phyloP scores from a whole-genome alignment of 2,113 vertebrate species.

The Hippolais icterina region DNA sequence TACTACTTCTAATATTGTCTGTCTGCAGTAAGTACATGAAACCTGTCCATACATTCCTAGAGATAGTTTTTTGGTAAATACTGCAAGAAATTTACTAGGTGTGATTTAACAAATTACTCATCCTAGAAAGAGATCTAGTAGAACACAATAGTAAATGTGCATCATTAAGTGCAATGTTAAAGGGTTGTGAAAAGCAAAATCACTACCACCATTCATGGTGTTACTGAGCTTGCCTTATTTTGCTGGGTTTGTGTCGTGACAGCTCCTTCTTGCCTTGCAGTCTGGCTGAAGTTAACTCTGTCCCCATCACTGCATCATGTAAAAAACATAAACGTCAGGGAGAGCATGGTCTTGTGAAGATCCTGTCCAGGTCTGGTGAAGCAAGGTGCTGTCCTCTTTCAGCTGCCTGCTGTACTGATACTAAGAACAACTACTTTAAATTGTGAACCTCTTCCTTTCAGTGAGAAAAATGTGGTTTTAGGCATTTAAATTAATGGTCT shows the following conservation, averaged over 20 bases:
- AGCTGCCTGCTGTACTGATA: neutral
- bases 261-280: neutral
- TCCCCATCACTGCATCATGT: neutral
- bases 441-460: neutral
- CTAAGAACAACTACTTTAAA: neutral
- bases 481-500: neutral
- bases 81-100: neutral
- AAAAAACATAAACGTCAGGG: neutral
- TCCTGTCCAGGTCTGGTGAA: neutral
- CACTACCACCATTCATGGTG: fast-evolving
- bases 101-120: neutral
- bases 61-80: neutral
- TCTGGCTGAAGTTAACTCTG: neutral
- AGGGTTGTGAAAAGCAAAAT: neutral
- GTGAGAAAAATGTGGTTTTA: neutral
- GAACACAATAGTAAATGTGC: neutral
- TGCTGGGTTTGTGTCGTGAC: neutral
- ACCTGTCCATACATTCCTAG: neutral
- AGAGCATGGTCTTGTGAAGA: neutral
- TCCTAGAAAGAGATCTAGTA: neutral
- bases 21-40: fast-evolving
- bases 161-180: neutral
- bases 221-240: neutral
- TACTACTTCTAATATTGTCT: neutral
- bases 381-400: neutral